A percentile compares a stretch with the other conserved stretches of the same genome.
These are phyloP conservation scores for Eurois occulta DNA, from an alignment of 2,888 invertebrate genomes.

Conservation along the genomic window DNA sequence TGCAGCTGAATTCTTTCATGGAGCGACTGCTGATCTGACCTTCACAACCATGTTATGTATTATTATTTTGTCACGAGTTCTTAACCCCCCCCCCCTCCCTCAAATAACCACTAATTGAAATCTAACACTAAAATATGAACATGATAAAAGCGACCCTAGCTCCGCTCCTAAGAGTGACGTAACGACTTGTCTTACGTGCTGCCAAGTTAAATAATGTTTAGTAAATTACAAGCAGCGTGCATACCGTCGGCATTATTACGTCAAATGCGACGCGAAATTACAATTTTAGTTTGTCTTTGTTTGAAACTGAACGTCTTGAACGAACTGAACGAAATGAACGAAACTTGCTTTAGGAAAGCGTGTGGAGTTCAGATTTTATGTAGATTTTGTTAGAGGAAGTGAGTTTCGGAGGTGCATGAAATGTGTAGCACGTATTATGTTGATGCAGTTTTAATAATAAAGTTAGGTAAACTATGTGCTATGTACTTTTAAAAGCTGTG, in stretches of 20 bases:
- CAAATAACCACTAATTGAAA: neutral
- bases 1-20: neutral
- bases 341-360: neutral
- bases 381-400: constrained; percentile 17
- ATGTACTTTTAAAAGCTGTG: neutral
- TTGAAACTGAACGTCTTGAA: constrained; percentile 27
- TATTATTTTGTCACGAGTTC: neutral
- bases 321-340: constrained; percentile 12
- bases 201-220: constrained; percentile 74
- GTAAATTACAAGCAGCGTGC: constrained; percentile 69
- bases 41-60: neutral
- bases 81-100: neutral
- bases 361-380: constrained; percentile 23
- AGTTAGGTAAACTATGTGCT: neutral
- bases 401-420: constrained; percentile 3
- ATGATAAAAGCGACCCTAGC: constrained; percentile 22
- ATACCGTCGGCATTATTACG: constrained; percentile 63
- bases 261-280: constrained; percentile 58
- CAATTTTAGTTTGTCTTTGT: constrained; percentile 58
- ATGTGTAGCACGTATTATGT: constrained; percentile 3
- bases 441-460: constrained; percentile 28
- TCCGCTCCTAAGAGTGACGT: constrained; percentile 39
- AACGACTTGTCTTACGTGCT: constrained; percentile 28
- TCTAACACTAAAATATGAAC: neutral
- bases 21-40: neutral